A percentile compares a stretch with the other conserved stretches of the same genome.
Conservation (phyloP, 2,113 vertebrate species). For the Callospermophilus lateralis region DNA sequence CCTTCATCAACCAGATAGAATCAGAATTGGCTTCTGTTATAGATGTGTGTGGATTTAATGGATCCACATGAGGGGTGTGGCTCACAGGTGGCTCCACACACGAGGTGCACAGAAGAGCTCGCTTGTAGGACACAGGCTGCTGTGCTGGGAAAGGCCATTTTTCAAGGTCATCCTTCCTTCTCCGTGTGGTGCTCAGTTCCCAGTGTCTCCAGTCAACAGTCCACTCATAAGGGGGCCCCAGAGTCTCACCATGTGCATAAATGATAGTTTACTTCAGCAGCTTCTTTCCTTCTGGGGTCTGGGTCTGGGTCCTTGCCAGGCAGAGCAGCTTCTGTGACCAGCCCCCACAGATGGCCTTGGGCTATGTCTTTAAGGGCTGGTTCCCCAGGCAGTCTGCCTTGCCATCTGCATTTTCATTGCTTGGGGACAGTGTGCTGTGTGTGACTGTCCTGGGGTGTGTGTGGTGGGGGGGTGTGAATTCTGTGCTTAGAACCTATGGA, state of each 20-base stretch:
- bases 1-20: too few species aligned
- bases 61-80: background rate
- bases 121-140: too few species aligned
- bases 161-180: background rate
- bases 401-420: background rate
- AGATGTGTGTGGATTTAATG: too few species aligned
- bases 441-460: background rate
- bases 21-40: too few species aligned
- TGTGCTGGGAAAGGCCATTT: background rate
- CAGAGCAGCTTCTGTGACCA: background rate
- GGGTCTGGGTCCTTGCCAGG: background rate
- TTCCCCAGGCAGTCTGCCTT: rapidly evolving
- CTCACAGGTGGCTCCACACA: background rate
- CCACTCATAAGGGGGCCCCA: too few species aligned
- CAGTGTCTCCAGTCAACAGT: background rate
- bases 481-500: rapidly evolving
- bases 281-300: background rate
- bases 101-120: too few species aligned
- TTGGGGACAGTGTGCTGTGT: background rate
- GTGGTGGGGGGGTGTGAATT: rapidly evolving
- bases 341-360: background rate
- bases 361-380: background rate
- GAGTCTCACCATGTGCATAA: too few species aligned
- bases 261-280: rapidly evolving
- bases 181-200: background rate